These are phyloP conservation scores for Tortricodes alternella DNA, from an alignment of 2,888 invertebrate genomes.

Conservation along the genomic window DNA sequence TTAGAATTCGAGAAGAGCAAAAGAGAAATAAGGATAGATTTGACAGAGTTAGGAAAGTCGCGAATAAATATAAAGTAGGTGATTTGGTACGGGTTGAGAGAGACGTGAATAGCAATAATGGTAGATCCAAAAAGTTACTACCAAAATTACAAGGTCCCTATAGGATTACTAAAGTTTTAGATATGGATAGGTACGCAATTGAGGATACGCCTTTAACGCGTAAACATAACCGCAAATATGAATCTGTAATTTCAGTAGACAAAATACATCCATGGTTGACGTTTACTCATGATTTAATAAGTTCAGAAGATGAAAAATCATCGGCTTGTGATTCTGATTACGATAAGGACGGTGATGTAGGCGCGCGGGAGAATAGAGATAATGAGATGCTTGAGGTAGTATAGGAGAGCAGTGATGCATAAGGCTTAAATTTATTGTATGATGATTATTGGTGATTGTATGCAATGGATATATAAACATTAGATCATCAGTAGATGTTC, in stretches of 20 bases:
- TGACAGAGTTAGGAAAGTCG: conserved; percentile 3
- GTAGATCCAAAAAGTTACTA: conserved; percentile 20
- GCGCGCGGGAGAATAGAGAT: neutral
- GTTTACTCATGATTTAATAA: neutral
- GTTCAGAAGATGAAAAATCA: neutral
- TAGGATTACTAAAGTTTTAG: neutral
- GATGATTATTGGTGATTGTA: too few relatives aligned
- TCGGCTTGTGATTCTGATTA: neutral
- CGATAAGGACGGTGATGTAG: neutral
- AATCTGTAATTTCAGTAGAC: conserved; percentile 26
- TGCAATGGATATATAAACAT: too few relatives aligned
- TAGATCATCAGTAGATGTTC: too few relatives aligned
- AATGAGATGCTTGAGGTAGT: neutral
- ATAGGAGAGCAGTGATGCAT: neutral
- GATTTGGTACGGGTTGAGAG: conserved; percentile 18
- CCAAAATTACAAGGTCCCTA: conserved; percentile 28
- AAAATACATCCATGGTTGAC: conserved; percentile 20
- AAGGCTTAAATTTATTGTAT: too few relatives aligned
- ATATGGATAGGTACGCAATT: conserved; percentile 16
- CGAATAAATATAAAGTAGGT: conserved; percentile 5
- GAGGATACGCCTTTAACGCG: conserved; percentile 23
- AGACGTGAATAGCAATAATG: conserved; percentile 2
- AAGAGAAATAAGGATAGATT: conserved; percentile 11
- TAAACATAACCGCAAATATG: conserved; percentile 25
- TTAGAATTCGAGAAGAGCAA: conserved; percentile 15